Evolutionary conservation across 2,888 invertebrate species (phyloP).

Genomic region (Synergus umbraculus): DNA sequence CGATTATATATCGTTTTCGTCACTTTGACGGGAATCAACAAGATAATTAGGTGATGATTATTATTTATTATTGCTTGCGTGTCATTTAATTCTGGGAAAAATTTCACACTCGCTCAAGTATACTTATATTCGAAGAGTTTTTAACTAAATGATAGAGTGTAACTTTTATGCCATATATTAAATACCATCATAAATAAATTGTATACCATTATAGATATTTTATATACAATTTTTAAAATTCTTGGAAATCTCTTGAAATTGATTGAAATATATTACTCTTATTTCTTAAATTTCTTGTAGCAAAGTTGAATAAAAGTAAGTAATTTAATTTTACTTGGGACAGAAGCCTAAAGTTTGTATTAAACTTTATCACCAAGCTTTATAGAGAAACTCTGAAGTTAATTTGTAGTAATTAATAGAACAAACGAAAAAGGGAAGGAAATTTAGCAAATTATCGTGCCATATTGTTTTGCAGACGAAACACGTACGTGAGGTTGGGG

Average conservation of each 20-base stretch:
- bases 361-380: neutral
- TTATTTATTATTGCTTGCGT: neutral
- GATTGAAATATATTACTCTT: too few relatives aligned
- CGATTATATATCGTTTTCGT: neutral
- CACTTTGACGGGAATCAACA: neutral
- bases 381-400: neutral
- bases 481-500: slow-evolving; percentile 28
- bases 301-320: too few relatives aligned
- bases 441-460: neutral
- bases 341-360: neutral
- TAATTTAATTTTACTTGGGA: too few relatives aligned
- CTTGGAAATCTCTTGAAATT: too few relatives aligned
- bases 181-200: too few relatives aligned
- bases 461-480: slow-evolving; percentile 35
- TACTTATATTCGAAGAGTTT: neutral
- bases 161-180: too few relatives aligned
- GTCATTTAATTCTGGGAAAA: neutral
- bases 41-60: neutral
- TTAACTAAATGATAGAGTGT: neutral
- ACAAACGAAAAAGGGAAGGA: slow-evolving; percentile 7
- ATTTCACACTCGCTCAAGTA: neutral
- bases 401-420: slow-evolving; percentile 1
- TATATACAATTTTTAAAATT: too few relatives aligned
- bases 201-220: too few relatives aligned
- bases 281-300: too few relatives aligned